Evolutionary conservation across 2,888 invertebrate species (phyloP).

Genomic region (Ceriagrion tenellum): DNA sequence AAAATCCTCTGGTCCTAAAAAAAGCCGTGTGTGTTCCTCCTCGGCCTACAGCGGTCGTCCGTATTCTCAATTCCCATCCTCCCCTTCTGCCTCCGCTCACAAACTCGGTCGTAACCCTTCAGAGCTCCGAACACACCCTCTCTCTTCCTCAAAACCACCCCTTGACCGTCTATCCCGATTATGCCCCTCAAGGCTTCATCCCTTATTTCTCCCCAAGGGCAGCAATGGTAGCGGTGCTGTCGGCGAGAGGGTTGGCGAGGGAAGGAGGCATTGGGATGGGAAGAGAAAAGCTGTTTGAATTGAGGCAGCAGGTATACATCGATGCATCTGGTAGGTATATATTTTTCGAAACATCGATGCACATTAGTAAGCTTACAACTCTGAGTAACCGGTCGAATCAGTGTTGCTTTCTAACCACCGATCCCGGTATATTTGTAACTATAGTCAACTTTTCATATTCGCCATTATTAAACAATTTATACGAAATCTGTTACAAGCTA

Average conservation of each 20-base stretch:
- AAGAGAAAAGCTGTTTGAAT: no score
- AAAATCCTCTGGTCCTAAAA: not conserved
- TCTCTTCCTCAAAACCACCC: not conserved
- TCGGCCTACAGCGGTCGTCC: not conserved
- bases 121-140: not conserved
- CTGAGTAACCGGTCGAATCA: no score
- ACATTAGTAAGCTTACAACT: no score
- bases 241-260: not conserved
- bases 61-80: not conserved
- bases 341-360: no score
- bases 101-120: conserved; percentile 32
- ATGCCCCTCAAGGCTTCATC: not conserved
- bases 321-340: no score
- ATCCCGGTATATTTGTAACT: no score
- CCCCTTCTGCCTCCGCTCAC: not conserved
- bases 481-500: no score
- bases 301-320: no score
- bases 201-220: not conserved
- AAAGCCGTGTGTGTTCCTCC: not conserved
- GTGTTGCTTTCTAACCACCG: no score
- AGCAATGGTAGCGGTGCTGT: not conserved
- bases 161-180: not conserved
- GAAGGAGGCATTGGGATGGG: no score
- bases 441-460: no score
- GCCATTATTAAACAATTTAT: no score